Percentiles rank a stretch among this genome's conserved stretches.
phyloP scores from a whole-genome alignment of 2,888 invertebrate genomes.

The Copidosoma aretas region DNA sequence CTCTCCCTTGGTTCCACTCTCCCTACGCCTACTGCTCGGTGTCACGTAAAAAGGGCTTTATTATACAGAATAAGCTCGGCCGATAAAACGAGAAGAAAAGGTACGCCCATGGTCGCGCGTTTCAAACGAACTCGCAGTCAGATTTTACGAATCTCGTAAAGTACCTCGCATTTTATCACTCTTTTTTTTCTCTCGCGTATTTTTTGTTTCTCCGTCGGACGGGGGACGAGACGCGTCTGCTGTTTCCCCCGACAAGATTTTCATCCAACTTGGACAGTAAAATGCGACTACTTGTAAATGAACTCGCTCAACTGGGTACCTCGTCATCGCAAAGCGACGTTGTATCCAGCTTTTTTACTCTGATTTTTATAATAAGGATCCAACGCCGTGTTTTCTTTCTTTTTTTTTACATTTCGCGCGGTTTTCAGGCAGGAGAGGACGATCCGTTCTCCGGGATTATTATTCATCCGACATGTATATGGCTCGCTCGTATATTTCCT shows the following conservation, averaged over 20 bases:
- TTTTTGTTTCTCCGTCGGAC: neutral
- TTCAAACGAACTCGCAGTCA: slow-evolving; percentile 35
- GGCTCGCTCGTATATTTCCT: too few relatives aligned
- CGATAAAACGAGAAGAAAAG: slow-evolving; percentile 22
- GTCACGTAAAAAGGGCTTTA: neutral
- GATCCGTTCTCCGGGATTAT: too few relatives aligned
- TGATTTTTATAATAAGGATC: too few relatives aligned
- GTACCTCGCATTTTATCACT: slow-evolving; percentile 4
- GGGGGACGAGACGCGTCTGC: neutral
- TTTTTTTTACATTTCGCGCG: too few relatives aligned
- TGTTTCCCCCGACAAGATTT: slow-evolving; percentile 41
- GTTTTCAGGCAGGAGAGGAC: too few relatives aligned
- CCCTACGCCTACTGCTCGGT: too few relatives aligned
- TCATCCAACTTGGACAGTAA: slow-evolving; percentile 51
- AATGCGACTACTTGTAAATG: slow-evolving; percentile 45
- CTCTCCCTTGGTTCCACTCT: neutral
- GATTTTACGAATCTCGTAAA: slow-evolving; percentile 39
- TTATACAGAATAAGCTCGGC: slow-evolving; percentile 24
- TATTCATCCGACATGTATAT: too few relatives aligned
- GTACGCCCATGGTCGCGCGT: slow-evolving; percentile 31
- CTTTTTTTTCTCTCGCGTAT: neutral
- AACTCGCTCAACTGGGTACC: neutral
- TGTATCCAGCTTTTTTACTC: too few relatives aligned
- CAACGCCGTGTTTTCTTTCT: too few relatives aligned
- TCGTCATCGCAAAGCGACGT: neutral